A percentile compares a stretch with the other conserved stretches of the same genome.
Conservation (phyloP, 2,797 vertebrate genomes). For the Platalea minor region DNA sequence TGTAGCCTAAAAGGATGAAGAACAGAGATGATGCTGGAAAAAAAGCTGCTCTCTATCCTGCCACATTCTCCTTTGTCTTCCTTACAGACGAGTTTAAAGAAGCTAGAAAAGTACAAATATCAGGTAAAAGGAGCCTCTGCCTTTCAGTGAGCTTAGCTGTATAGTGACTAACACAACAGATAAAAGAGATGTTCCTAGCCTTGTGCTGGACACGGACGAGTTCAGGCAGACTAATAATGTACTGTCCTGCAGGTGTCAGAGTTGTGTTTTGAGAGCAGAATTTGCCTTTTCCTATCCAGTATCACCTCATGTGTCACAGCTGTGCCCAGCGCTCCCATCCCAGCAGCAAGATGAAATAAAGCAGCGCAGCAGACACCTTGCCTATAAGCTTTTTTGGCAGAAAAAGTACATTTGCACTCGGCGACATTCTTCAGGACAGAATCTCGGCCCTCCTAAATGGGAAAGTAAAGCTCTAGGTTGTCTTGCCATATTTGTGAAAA, state of each 20-base stretch:
- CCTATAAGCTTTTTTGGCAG: neutral
- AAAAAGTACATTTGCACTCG: neutral
- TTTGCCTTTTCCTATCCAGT: neutral
- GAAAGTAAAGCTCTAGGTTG: neutral
- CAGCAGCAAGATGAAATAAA: neutral
- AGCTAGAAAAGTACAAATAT: neutral
- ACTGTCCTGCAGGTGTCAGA: conserved; percentile 23
- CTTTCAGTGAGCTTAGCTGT: neutral
- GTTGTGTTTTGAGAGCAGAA: neutral
- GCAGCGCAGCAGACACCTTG: neutral
- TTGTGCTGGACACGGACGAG: neutral
- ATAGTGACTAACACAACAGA: neutral
- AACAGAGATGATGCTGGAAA: neutral
- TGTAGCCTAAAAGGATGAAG: neutral
- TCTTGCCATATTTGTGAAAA: neutral
- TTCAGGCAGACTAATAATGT: neutral
- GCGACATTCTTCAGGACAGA: neutral
- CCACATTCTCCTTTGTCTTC: neutral
- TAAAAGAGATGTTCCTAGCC: neutral
- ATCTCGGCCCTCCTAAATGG: neutral
- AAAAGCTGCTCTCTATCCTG: neutral
- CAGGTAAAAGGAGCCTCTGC: neutral
- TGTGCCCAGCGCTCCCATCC: neutral
- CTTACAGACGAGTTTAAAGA: neutral
- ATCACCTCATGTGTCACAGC: neutral